Percentiles rank a stretch among this genome's conserved stretches.
phyloP scores from a whole-genome alignment of 2,113 vertebrate species.

The Tetrax tetrax region DNA sequence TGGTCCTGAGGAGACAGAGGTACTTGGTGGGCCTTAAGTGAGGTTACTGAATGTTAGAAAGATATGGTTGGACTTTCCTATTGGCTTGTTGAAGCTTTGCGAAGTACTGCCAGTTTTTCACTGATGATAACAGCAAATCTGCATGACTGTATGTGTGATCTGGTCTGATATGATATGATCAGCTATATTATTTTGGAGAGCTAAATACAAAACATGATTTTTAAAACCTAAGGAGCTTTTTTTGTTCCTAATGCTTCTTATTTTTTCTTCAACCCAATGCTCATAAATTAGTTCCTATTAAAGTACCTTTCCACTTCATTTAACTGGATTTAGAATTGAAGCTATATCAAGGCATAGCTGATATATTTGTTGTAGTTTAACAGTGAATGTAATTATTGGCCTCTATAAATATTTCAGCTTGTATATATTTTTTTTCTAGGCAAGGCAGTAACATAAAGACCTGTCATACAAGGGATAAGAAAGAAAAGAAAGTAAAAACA shows the following conservation, averaged over 20 bases:
- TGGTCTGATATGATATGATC: neutral
- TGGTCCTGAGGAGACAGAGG: neutral
- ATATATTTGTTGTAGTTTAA: conserved; percentile 21
- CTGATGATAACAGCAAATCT: neutral
- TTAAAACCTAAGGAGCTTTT: neutral
- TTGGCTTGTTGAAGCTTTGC: neutral
- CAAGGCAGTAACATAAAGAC: conserved; percentile 45
- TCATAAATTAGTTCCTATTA: neutral
- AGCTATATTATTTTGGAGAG: neutral
- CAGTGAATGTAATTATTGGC: neutral
- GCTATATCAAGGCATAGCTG: neutral
- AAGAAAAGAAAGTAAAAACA: conserved; percentile 1
- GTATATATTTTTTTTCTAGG: conserved; percentile 14
- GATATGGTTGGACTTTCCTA: neutral
- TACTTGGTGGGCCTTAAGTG: neutral
- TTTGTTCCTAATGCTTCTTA: neutral
- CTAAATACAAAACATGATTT: neutral
- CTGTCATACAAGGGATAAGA: conserved; percentile 33
- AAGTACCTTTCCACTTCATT: neutral
- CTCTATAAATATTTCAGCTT: conserved; percentile 11
- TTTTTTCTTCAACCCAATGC: neutral
- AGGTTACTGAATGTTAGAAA: neutral
- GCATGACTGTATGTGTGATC: neutral
- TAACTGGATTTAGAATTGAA: neutral
- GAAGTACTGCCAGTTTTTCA: neutral